Evolutionary conservation across 2,113 vertebrate species (phyloP).

Genomic region (Bubalus kerabau): DNA sequence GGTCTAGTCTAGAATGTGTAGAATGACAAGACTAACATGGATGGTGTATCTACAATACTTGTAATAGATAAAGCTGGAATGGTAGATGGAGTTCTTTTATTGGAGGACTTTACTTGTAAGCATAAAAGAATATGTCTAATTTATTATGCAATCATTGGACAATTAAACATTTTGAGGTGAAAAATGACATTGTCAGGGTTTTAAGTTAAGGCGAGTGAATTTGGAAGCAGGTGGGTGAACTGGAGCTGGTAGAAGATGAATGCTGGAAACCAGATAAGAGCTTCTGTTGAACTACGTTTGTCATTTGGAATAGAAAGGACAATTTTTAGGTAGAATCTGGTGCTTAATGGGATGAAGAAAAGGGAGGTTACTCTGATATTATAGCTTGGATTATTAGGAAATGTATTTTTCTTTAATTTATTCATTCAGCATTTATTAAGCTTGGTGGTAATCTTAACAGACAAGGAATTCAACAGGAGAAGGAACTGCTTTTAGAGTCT

Average conservation of each 20-base stretch:
- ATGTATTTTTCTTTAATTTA: neutral
- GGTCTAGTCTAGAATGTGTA: neutral
- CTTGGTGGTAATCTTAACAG: neutral
- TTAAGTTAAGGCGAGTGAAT: neutral
- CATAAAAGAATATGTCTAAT: neutral
- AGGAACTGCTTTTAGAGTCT: neutral
- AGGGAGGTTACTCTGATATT: neutral
- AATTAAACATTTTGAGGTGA: neutral
- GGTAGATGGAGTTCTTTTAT: neutral
- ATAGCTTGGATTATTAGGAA: neutral
- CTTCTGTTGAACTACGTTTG: neutral
- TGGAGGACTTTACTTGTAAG: neutral
- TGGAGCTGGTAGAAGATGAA: neutral
- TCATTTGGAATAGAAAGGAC: neutral
- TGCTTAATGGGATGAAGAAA: neutral
- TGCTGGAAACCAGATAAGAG: neutral
- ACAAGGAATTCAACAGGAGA: neutral
- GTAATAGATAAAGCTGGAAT: neutral
- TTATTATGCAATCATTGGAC: neutral
- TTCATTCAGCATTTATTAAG: neutral
- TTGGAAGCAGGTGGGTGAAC: neutral
- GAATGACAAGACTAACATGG: neutral
- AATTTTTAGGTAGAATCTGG: neutral
- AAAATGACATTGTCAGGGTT: neutral
- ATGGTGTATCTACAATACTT: neutral